These are phyloP conservation scores for Choristoneura rosaceana DNA, from an alignment of 2,888 invertebrate species.

Conservation along the genomic window DNA sequence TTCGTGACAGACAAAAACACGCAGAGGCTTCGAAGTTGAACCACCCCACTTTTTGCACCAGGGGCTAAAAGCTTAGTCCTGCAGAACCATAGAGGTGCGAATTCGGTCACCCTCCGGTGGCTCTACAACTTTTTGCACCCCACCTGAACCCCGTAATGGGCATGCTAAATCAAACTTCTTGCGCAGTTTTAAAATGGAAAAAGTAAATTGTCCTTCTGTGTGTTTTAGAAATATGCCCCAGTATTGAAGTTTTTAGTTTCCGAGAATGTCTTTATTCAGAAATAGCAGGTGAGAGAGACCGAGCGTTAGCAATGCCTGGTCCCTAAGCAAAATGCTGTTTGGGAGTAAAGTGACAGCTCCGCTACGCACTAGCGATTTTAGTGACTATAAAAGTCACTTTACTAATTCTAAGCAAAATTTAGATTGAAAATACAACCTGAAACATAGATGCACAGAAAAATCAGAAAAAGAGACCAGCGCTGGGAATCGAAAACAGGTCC, in stretches of 20 bases:
- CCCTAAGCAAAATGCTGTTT: too few relatives aligned
- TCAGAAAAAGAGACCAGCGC: too few relatives aligned
- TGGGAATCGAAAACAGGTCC: too few relatives aligned
- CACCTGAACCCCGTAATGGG: constrained; percentile 8
- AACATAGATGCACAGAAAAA: too few relatives aligned
- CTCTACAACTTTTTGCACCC: constrained; percentile 4
- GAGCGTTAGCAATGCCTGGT: too few relatives aligned
- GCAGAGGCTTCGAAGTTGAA: background rate
- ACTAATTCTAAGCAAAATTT: too few relatives aligned
- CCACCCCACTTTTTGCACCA: background rate
- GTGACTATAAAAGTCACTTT: too few relatives aligned
- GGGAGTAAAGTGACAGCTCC: too few relatives aligned
- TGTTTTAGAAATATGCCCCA: background rate
- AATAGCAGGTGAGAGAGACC: too few relatives aligned
- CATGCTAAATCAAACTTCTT: constrained; percentile 17
- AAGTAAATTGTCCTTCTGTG: background rate
- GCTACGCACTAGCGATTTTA: too few relatives aligned
- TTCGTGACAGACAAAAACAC: background rate
- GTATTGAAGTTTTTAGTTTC: background rate
- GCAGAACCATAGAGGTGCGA: background rate
- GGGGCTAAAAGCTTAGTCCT: background rate
- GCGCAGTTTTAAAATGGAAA: constrained; percentile 5
- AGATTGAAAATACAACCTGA: too few relatives aligned
- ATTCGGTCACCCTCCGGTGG: background rate
- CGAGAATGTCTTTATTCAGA: too few relatives aligned